Base-by-base conservation (phyloP, 1,140 invertebrate species). In the Lepidurus couesii region DNA sequence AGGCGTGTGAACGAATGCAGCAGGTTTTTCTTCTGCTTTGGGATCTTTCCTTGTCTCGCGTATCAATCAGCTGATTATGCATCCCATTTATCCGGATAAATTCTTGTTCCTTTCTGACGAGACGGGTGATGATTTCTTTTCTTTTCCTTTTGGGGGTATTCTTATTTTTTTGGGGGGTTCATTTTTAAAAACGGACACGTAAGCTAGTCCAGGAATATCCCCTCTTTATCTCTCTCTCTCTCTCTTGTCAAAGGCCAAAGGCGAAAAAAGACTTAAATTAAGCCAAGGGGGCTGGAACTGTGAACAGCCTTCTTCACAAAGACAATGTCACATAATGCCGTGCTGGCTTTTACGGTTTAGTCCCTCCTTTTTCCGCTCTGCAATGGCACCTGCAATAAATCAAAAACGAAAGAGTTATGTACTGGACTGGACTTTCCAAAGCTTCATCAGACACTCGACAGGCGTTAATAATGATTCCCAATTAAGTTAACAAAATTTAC, bases 301-400 rank as follows among this genome's bases (percentile, higher is more conserved):
- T 65, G 53, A 65, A 65, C 53, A 65, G 53, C 53, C 53, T 13
- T 65, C 53, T 65, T 65, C 53, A 9, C 16, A 21, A 47, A 16
- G 53, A 65, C 53, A 65, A n/a, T 65, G 53, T 65, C 53, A 65
- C 53, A 65, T 65, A 65, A 65, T 65, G 53, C 8, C 53, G 21
- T 65, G 53, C 34, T 34, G 34, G 34, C 53, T 21, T 65, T 65
- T 16, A 13, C 53, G 53, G 6, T 10, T 9, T 16, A 7, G 53
- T 21, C 8, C 1, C 45, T n/a, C 21, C 21, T 65, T 65, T 65
- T 65, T 16, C 53, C 6, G 53, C 53, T 65, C 9, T 16, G 53
- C 1, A 21, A 65, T 65, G 53, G 53, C 53, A 65, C 53, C 53
- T 65, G 21, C 21, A 65, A 65, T 21, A 65, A 65, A 11, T 65